These are phyloP conservation scores for Cepaea nemoralis DNA, from an alignment of 1,140 invertebrate genomes.

Conservation along the genomic window DNA sequence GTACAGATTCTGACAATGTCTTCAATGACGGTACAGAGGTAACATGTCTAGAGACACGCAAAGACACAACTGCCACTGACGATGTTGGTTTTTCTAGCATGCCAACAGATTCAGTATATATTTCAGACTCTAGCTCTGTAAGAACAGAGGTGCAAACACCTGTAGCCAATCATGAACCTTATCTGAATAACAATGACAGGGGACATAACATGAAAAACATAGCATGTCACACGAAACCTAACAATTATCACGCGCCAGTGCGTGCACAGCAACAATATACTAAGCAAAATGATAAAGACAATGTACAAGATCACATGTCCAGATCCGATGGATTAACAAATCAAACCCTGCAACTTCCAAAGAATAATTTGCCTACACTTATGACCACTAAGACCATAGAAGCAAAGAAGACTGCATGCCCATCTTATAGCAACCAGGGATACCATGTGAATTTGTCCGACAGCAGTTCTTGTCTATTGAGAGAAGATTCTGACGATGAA, in stretches of 20 bases:
- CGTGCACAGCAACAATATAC: background rate
- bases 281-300: too few relatives aligned
- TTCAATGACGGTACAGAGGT: background rate
- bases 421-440: background rate
- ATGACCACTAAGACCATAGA: background rate
- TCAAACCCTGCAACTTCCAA: background rate
- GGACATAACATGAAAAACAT: background rate
- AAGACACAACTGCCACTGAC: background rate
- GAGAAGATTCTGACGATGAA: background rate
- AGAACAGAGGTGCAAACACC: background rate
- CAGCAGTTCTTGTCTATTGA: background rate
- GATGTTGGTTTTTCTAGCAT: slow-evolving; percentile 14
- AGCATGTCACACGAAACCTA: background rate
- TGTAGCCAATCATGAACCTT: background rate
- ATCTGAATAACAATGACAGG: background rate
- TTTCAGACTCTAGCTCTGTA: background rate
- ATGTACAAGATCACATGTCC: too few relatives aligned
- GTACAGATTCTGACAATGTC: background rate
- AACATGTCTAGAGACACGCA: background rate
- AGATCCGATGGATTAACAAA: too few relatives aligned
- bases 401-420: background rate
- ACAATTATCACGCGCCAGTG: background rate
- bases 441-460: background rate
- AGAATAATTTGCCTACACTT: background rate
- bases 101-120: background rate